A percentile compares a stretch with the other conserved stretches of the same genome.
These are phyloP conservation scores for Smutsia gigantea DNA, from an alignment of 2,797 vertebrate genomes.

Conservation along the genomic window DNA sequence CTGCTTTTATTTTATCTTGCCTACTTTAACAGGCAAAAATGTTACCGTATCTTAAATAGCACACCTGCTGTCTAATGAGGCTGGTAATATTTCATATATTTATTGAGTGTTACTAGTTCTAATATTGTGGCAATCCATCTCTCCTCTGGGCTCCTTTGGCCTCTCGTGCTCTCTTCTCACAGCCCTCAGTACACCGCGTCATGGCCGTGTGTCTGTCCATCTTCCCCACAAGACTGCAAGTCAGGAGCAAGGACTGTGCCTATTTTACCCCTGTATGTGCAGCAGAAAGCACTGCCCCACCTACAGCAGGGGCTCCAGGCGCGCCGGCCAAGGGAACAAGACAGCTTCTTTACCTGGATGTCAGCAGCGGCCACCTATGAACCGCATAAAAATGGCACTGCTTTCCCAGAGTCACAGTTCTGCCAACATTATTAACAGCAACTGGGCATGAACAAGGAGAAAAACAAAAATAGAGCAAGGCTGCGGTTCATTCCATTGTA, in stretches of 20 bases:
- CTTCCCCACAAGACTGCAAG: background rate
- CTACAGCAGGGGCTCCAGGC: background rate
- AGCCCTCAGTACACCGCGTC: background rate
- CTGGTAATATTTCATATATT: background rate
- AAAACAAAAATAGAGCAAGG: background rate
- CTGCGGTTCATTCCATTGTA: conserved; percentile 4
- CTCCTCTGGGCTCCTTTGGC: background rate
- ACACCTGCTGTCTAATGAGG: background rate
- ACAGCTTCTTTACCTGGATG: background rate
- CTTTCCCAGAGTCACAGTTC: background rate
- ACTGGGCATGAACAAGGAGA: conserved; percentile 9
- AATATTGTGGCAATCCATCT: background rate
- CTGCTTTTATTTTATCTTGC: conserved; percentile 8
- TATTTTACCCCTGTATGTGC: background rate
- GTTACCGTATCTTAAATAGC: background rate
- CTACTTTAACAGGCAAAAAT: background rate
- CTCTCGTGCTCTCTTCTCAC: background rate
- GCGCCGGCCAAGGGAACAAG: background rate
- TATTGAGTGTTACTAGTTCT: background rate
- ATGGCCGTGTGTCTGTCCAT: rapidly evolving
- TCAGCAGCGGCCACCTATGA: background rate
- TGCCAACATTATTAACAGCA: conserved; percentile 38
- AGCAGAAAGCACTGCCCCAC: background rate
- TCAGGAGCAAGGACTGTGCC: background rate
- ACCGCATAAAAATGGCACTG: background rate